Conservation (phyloP, 2,113 vertebrate species). For the Psilopsiagon aurifrons region DNA sequence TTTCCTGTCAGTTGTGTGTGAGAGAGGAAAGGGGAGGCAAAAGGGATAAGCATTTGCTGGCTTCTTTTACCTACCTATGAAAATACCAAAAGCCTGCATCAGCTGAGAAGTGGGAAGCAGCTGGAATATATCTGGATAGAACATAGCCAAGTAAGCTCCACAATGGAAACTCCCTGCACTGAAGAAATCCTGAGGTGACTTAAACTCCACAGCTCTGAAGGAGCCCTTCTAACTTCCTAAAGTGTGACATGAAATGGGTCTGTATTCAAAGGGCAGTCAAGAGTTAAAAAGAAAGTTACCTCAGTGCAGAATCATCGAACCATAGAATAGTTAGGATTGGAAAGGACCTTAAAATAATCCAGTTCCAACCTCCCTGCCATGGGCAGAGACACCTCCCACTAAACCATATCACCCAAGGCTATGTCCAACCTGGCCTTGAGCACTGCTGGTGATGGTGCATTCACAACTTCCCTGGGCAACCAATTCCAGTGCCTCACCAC, state of each 20-base stretch:
- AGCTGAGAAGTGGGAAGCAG: slow-evolving; percentile 2
- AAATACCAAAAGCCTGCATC: neutral
- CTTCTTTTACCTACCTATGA: neutral
- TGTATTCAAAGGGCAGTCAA: neutral
- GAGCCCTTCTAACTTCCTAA: neutral
- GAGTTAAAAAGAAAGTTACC: neutral
- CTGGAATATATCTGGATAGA: slow-evolving; percentile 12
- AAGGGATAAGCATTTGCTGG: slow-evolving; percentile 30
- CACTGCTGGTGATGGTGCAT: no score
- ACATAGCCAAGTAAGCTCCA: neutral
- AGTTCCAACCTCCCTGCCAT: no score
- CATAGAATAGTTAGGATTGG: no score
- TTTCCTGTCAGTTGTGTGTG: slow-evolving; percentile 35
- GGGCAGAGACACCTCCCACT: no score
- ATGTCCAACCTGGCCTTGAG: no score
- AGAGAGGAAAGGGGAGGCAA: neutral
- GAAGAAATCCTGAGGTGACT: neutral
- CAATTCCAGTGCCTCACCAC: no score
- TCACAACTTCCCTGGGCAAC: no score
- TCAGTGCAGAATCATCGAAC: neutral
- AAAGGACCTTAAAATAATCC: no score
- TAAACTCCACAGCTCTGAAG: neutral
- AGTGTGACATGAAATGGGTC: neutral
- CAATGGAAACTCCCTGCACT: neutral
- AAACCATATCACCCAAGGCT: no score